Evolutionary conservation across 2,113 vertebrate species (phyloP).

Genomic region (Syngnathoides biaculeatus): DNA sequence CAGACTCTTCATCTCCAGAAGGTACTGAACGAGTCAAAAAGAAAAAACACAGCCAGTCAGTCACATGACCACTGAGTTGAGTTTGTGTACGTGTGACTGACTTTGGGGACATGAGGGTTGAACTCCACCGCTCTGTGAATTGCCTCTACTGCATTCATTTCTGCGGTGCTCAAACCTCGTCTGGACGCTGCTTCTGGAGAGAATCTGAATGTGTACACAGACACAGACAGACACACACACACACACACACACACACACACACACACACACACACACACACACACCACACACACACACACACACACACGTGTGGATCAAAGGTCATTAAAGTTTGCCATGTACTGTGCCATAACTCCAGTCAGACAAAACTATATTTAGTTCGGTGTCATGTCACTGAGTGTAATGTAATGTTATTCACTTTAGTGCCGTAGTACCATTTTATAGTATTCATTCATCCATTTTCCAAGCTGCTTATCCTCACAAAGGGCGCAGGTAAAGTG

Average conservation of each 20-base stretch:
- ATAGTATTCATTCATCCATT: no score
- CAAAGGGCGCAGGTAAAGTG: no score
- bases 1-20: constrained; percentile 99
- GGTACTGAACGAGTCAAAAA: constrained; percentile 76
- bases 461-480: no score
- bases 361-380: background rate
- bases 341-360: background rate
- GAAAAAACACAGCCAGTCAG: background rate
- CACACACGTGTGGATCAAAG: constrained; percentile 4
- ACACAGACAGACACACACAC: background rate
- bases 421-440: no score
- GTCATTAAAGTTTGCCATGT: background rate
- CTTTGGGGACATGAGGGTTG: constrained; percentile 98
- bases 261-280: background rate
- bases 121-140: constrained; percentile 99
- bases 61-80: background rate
- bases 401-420: background rate
- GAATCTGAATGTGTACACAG: constrained; percentile 74
- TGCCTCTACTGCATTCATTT: constrained; percentile 99
- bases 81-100: constrained; percentile 61
- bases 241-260: background rate
- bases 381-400: background rate
- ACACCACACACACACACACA: no score
- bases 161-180: constrained; percentile 93
- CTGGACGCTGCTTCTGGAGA: constrained; percentile 96